phyloP scores from a whole-genome alignment of 1,140 invertebrate genomes.

The Dreissena rostriformis region DNA sequence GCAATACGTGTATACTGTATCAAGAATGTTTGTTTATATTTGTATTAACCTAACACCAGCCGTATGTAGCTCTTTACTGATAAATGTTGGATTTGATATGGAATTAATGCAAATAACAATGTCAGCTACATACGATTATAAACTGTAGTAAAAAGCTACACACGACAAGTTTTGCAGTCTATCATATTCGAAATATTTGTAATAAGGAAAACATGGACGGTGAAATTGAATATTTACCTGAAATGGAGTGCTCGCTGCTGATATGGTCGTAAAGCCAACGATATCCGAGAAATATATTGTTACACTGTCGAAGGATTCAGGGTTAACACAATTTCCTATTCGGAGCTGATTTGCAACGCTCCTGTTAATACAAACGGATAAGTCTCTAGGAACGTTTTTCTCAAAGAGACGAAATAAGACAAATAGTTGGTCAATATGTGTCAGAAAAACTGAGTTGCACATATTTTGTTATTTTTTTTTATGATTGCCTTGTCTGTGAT shows the following conservation, averaged over 20 bases:
- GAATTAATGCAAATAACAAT: too few species aligned
- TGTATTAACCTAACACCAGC: too few species aligned
- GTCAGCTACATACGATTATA: too few species aligned
- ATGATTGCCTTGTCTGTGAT: not conserved
- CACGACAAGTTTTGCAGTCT: too few species aligned
- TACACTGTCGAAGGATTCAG: slow-evolving; percentile 71
- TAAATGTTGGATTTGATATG: too few species aligned
- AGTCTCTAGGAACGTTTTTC: not conserved
- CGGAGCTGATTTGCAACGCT: slow-evolving; percentile 81
- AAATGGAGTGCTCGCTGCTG: slow-evolving; percentile 92
- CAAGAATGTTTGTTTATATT: too few species aligned
- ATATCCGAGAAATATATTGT: slow-evolving; percentile 90
- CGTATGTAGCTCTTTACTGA: too few species aligned
- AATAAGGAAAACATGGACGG: too few species aligned
- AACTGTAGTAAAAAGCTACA: too few species aligned
- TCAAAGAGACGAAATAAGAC: not conserved
- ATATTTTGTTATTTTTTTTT: too few species aligned
- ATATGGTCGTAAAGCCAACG: slow-evolving; percentile 90
- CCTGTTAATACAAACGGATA: slow-evolving; percentile 80
- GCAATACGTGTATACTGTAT: too few species aligned
- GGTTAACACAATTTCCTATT: slow-evolving; percentile 66
- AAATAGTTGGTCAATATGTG: not conserved
- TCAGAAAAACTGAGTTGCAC: not conserved
- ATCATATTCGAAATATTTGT: too few species aligned
- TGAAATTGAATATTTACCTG: slow-evolving; percentile 80